These are phyloP conservation scores for Elmis aenea DNA, from an alignment of 2,888 invertebrate species.

Conservation along the genomic window DNA sequence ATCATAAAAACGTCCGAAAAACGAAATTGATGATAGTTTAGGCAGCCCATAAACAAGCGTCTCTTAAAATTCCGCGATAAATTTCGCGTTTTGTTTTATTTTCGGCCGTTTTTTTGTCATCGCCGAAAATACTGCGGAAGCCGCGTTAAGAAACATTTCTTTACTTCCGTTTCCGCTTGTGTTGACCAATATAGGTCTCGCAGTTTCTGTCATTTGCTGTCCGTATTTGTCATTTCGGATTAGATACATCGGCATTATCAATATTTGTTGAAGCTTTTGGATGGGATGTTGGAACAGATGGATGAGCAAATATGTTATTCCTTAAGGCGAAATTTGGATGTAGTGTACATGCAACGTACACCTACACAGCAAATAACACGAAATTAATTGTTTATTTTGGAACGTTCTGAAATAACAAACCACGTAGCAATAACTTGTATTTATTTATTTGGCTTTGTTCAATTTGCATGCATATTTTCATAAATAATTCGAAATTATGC, in stretches of 20 bases:
- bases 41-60: slow-evolving; percentile 21
- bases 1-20: slow-evolving; percentile 20
- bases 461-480: too few relatives aligned
- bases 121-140: slow-evolving; percentile 12
- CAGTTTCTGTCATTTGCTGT: slow-evolving; percentile 10
- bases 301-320: slow-evolving; percentile 1
- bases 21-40: slow-evolving; percentile 19
- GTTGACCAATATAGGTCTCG: slow-evolving; percentile 11
- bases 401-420: too few relatives aligned
- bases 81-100: slow-evolving; percentile 20
- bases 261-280: slow-evolving; percentile 13
- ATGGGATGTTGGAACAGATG: slow-evolving; percentile 4
- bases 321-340: slow-evolving; percentile 3
- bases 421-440: too few relatives aligned
- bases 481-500: too few relatives aligned
- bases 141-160: slow-evolving; percentile 14
- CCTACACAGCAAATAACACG: too few relatives aligned
- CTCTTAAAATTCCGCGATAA: slow-evolving; percentile 20
- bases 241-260: slow-evolving; percentile 12
- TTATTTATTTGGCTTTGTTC: too few relatives aligned
- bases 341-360: slow-evolving; percentile 2
- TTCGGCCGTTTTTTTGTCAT: slow-evolving; percentile 16
- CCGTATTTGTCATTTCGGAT: slow-evolving; percentile 11
- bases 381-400: too few relatives aligned
- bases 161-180: slow-evolving; percentile 10